A percentile compares a stretch with the other conserved stretches of the same genome.
These are phyloP conservation scores for Sphinx pinastri DNA, from an alignment of 2,888 invertebrate species.

Conservation along the genomic window DNA sequence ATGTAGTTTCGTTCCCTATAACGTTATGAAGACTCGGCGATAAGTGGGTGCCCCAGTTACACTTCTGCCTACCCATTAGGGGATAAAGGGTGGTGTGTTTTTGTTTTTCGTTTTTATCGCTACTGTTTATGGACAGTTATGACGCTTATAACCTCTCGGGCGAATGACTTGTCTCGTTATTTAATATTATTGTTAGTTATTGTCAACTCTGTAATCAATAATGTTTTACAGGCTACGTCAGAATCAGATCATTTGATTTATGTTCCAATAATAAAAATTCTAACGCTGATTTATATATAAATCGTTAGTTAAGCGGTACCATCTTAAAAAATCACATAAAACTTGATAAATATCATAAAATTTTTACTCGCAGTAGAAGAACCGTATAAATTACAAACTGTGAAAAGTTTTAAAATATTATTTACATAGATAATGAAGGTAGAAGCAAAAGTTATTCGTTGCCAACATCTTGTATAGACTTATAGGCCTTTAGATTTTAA, in stretches of 20 bases:
- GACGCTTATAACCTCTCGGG: too few species aligned
- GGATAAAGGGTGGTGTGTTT: too few species aligned
- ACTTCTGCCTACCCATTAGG: too few species aligned
- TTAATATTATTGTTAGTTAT: too few species aligned
- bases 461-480: neutral
- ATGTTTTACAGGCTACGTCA: neutral
- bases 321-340: constrained; percentile 28
- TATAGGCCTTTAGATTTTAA: constrained; percentile 13
- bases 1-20: too few species aligned
- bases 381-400: constrained; percentile 25
- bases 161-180: too few species aligned
- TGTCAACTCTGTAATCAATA: too few species aligned
- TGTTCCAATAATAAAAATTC: neutral
- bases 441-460: constrained; percentile 31
- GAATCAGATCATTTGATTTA: neutral
- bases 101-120: too few species aligned
- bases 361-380: constrained; percentile 30
- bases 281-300: neutral
- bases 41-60: too few species aligned
- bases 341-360: constrained; percentile 31
- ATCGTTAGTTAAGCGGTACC: neutral
- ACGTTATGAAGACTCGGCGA: too few species aligned
- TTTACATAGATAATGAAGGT: constrained; percentile 41
- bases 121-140: too few species aligned
- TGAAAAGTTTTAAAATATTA: constrained; percentile 38